Conservation (phyloP, 2,888 invertebrate species). For the Xiphydria camelus region DNA sequence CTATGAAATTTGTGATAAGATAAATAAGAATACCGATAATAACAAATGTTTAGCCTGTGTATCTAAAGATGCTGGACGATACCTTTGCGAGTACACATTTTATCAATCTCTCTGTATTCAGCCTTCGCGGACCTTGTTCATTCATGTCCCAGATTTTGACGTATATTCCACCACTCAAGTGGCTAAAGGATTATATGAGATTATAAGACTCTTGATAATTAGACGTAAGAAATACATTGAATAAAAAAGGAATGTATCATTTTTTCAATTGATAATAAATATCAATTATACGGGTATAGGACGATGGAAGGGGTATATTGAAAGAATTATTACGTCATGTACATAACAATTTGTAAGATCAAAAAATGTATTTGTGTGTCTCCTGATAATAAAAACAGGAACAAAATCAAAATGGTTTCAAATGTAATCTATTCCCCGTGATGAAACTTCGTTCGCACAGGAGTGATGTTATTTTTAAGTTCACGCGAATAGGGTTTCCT, state of each 20-base stretch:
- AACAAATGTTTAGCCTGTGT: conserved; percentile 55
- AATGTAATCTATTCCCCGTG: conserved; percentile 40
- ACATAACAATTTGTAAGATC: too few relatives aligned
- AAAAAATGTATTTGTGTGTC: too few relatives aligned
- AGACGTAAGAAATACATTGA: too few relatives aligned
- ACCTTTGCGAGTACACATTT: conserved; percentile 81
- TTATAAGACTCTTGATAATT: neutral
- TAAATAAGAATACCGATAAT: conserved; percentile 57
- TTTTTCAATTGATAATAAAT: too few relatives aligned
- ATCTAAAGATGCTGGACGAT: conserved; percentile 73
- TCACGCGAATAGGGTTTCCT: conserved; percentile 67
- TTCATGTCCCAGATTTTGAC: conserved; percentile 76
- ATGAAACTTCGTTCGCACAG: conserved; percentile 59
- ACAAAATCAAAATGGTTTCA: too few relatives aligned
- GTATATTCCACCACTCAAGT: conserved; percentile 65
- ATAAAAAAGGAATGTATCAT: too few relatives aligned
- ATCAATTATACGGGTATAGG: too few relatives aligned
- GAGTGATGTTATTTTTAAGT: conserved; percentile 58
- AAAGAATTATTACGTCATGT: too few relatives aligned
- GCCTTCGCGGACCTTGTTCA: conserved; percentile 67
- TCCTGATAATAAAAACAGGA: too few relatives aligned
- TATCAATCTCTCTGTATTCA: conserved; percentile 74
- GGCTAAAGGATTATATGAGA: conserved; percentile 61
- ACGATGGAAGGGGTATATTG: too few relatives aligned
- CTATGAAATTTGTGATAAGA: conserved; percentile 60